phyloP scores from a whole-genome alignment of 2,113 vertebrate species.

The Gallinago jamesoni region DNA sequence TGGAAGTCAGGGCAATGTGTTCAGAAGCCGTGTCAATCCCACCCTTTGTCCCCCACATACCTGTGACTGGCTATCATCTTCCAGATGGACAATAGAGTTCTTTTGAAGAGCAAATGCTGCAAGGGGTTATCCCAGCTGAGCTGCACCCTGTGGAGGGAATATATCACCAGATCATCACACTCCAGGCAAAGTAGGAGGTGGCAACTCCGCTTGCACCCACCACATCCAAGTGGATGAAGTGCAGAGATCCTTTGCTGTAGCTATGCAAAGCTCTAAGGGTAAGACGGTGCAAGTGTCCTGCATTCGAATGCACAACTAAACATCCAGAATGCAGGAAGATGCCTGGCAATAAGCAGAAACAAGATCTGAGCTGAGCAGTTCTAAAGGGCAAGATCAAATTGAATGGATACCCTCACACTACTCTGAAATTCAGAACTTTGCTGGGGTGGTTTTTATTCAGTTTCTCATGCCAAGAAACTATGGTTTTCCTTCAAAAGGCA shows the following conservation, averaged over 20 bases:
- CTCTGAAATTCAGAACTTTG: neutral
- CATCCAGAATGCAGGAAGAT: neutral
- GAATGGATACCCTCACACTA: neutral
- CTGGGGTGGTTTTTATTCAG: neutral
- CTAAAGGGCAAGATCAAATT: neutral
- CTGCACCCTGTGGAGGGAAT: conserved; percentile 44
- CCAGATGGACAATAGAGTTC: conserved; percentile 78
- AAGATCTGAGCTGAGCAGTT: neutral
- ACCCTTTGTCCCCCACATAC: conserved; percentile 36
- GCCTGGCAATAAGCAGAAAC: neutral
- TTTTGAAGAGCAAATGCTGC: conserved; percentile 71
- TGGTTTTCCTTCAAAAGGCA: neutral
- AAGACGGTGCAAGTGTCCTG: neutral
- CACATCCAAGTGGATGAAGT: neutral
- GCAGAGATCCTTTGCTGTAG: neutral
- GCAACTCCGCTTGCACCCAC: neutral
- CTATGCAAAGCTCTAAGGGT: neutral
- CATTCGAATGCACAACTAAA: neutral
- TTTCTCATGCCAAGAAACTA: neutral
- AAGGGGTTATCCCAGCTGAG: conserved; percentile 50
- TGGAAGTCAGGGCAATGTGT: neutral
- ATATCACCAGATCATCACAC: neutral
- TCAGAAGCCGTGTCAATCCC: neutral
- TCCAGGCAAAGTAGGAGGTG: neutral
- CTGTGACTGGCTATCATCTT: conserved; percentile 81